Evolutionary conservation across 1,140 invertebrate genomes (phyloP).

Genomic region (Cyphomyrmex costatus): DNA sequence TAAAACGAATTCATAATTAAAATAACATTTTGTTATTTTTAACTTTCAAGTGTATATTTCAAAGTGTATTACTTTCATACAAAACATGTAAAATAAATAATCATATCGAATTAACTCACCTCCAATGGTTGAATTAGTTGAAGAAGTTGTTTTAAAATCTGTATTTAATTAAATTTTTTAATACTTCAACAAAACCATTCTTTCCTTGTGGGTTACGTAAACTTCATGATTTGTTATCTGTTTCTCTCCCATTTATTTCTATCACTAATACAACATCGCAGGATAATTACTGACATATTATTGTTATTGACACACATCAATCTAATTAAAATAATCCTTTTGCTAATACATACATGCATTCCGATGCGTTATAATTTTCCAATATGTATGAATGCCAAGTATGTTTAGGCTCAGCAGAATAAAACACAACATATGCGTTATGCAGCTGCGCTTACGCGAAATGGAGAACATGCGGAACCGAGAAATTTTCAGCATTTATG

Average conservation of each 20-base stretch:
- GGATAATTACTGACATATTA: not conserved
- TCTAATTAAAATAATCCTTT: slow-evolving; percentile 12
- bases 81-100: too few species aligned
- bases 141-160: too few species aligned
- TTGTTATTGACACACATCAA: not conserved
- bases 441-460: slow-evolving; percentile 41
- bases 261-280: not conserved
- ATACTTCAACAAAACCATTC: too few species aligned
- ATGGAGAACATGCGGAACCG: slow-evolving; percentile 30
- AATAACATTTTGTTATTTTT: too few species aligned
- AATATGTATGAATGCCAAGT: slow-evolving; percentile 16
- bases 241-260: not conserved
- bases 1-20: too few species aligned
- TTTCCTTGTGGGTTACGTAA: not conserved
- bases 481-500: slow-evolving; percentile 61
- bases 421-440: slow-evolving; percentile 20
- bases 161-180: too few species aligned
- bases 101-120: too few species aligned
- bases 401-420: slow-evolving; percentile 20
- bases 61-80: too few species aligned
- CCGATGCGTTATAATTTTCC: not conserved
- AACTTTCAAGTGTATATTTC: too few species aligned
- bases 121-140: too few species aligned
- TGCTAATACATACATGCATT: not conserved
- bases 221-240: not conserved